Base-by-base conservation (phyloP, 2,797 vertebrate species). In the Halcyon leucocephala region DNA sequence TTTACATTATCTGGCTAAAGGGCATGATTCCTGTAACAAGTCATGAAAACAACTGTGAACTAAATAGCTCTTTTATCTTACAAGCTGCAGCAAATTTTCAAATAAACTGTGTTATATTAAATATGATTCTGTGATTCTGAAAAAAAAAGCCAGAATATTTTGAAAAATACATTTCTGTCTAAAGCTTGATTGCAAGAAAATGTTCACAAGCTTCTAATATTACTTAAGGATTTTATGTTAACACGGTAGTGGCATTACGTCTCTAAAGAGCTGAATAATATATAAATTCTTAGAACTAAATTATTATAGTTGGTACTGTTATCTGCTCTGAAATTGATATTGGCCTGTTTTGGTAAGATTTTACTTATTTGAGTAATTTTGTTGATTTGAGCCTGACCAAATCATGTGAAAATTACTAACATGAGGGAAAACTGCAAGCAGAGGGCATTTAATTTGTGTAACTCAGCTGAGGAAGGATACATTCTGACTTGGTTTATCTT, bases 401-500 rank as follows among this genome's bases (percentile, higher is more conserved):
- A 17, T 73, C 33, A 12, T 22, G 31, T 74, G 49, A 77, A 33
- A 89, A 57, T 28, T 51, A 65, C 42, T 64, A 12, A 48, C 54
- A 17, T 0, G 41, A 81, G 41, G 25, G 44, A 52, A 33, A 48
- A n/a, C 25, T 24, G 21, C 12, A 54, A 80, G 33, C 51, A 66
- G 49, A 52, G 49, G 52, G 9, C 7, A 4, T 77, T 87, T 86
- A 78, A 89, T 74, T 95, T 73, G 67, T 92, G 3, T 83, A 81
- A 39, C 28, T 95, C 69, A 86, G 64, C 73, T 73, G 61, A 82
- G 52, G 33, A 78, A 20, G 18, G 62, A 31, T 60, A 21, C 15
- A 25, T 78, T 73, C 72, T 97, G 91, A 97, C 86, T 94, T 92
- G 61, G 57, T 90, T 93, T 91, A 37, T 91, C 90, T 89, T 91